Percentiles rank a stretch among this genome's conserved stretches.
These are phyloP conservation scores for Ceratina australensis DNA, from an alignment of 1,140 invertebrate species.

Conservation along the genomic window DNA sequence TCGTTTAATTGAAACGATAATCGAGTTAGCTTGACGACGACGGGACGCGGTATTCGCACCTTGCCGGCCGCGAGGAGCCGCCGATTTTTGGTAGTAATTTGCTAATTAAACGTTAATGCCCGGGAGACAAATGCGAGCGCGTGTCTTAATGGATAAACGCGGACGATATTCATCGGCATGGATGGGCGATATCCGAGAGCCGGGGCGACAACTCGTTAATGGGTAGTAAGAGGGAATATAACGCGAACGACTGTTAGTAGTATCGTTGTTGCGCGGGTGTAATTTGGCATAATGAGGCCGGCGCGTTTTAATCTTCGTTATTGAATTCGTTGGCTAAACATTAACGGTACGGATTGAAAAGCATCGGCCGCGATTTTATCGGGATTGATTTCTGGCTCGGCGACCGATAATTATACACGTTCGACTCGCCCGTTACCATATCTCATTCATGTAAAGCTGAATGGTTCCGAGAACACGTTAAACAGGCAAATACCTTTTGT, in stretches of 20 bases:
- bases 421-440: no score
- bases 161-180: background rate
- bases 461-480: no score
- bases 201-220: constrained; percentile 7
- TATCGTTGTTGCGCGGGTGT: background rate
- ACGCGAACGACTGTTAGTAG: background rate
- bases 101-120: background rate
- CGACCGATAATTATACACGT: constrained; percentile 17
- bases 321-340: constrained; percentile 32
- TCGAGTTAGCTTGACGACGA: constrained; percentile 26
- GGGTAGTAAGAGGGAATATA: background rate
- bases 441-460: no score
- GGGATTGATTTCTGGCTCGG: constrained; percentile 15
- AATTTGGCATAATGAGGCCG: constrained; percentile 28
- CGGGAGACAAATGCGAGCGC: background rate
- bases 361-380: constrained; percentile 7
- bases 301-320: constrained; percentile 37
- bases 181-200: no score
- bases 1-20: constrained; percentile 54
- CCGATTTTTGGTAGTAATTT: constrained; percentile 7
- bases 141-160: constrained; percentile 12
- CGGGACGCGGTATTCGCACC: background rate
- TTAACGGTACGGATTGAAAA: background rate
- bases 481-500: no score
- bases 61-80: background rate